These are phyloP conservation scores for Connochaetes taurinus DNA, from an alignment of 2,113 vertebrate genomes.

Conservation along the genomic window DNA sequence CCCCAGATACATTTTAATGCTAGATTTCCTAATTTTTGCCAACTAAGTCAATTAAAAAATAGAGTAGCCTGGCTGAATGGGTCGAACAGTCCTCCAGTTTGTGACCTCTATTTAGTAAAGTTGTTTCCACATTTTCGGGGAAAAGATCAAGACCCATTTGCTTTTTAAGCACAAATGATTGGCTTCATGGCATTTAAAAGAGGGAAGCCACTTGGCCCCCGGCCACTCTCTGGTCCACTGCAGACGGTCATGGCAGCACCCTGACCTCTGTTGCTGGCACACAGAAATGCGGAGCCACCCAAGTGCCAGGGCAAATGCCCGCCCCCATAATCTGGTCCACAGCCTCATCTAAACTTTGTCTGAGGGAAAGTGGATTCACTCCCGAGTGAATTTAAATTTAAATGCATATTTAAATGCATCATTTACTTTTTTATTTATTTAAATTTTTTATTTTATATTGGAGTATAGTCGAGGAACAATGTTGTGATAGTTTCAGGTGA, in stretches of 20 bases:
- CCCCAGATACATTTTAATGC: not conserved
- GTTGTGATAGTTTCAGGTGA: not conserved
- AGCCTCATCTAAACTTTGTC: not conserved
- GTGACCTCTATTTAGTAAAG: not conserved
- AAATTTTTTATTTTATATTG: not conserved
- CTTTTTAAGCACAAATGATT: not conserved
- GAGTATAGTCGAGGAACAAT: not conserved
- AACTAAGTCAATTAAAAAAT: not conserved
- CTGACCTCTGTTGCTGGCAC: rapidly evolving
- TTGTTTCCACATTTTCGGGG: not conserved
- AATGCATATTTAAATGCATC: not conserved
- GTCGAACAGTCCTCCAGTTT: not conserved
- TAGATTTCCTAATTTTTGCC: not conserved
- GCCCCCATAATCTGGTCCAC: not conserved
- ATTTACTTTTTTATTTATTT: not conserved
- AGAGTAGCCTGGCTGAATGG: not conserved
- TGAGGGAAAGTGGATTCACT: not conserved
- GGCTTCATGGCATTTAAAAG: not conserved
- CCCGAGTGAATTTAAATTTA: not conserved
- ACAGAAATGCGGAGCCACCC: too few relatives aligned
- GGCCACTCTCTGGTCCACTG: not conserved
- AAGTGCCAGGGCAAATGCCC: not conserved
- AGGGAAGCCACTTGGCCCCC: not conserved
- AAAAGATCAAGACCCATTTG: not conserved
- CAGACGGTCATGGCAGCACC: not conserved